Percentiles rank a stretch among this genome's conserved stretches.
Evolutionary conservation across 2,797 vertebrate species (phyloP).

Genomic region (Hypotaenidia philippensis): DNA sequence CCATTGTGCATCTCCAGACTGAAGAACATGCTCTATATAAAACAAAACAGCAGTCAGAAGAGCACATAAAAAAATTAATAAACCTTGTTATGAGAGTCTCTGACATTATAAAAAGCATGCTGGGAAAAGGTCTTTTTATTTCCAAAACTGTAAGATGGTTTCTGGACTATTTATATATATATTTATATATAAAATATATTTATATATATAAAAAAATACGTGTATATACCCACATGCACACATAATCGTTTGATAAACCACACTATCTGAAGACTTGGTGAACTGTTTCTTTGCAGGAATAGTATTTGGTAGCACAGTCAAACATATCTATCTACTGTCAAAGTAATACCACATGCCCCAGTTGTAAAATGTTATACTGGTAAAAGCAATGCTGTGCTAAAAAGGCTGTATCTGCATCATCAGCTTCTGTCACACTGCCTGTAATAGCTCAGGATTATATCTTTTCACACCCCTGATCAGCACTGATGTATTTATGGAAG

Average conservation of each 20-base stretch:
- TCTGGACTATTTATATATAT: not conserved
- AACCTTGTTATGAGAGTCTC: fast-evolving
- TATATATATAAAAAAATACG: not conserved
- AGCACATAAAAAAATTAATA: not conserved
- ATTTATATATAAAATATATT: not conserved
- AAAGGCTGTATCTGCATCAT: not conserved
- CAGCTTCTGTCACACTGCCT: not conserved
- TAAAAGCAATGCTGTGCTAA: not conserved
- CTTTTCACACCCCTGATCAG: not conserved
- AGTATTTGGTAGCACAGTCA: not conserved
- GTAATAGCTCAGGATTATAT: not conserved
- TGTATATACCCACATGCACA: not conserved
- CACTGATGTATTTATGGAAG: not conserved
- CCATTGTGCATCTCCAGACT: slow-evolving; percentile 92
- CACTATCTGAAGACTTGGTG: not conserved
- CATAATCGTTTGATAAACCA: not conserved
- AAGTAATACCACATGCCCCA: not conserved
- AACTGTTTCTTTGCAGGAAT: not conserved
- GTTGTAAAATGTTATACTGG: not conserved
- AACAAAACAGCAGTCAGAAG: slow-evolving; percentile 42
- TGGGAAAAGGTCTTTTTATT: not conserved
- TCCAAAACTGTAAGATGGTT: not conserved
- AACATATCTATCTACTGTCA: not conserved
- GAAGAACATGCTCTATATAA: slow-evolving; percentile 90
- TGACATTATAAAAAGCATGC: not conserved